Conservation (phyloP, 2,888 invertebrate species). For the Lycocerus yunnanus region DNA sequence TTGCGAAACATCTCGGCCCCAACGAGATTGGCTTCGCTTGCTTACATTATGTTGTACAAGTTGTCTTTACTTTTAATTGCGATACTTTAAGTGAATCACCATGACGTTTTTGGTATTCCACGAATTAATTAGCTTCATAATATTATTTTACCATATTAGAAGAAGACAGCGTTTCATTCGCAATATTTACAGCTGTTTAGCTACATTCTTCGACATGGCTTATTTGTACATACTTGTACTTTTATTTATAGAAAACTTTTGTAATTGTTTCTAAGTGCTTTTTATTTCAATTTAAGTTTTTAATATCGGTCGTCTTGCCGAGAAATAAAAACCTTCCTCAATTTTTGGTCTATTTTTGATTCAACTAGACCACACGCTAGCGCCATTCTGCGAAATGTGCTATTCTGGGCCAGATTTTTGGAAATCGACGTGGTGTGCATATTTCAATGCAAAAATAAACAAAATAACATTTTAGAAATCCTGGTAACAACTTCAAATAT, state of each 20-base stretch:
- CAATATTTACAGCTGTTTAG: neutral
- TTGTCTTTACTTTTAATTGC: neutral
- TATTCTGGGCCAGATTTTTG: neutral
- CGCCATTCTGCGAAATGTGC: neutral
- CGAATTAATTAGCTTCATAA: constrained; percentile 3
- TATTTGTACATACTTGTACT: neutral
- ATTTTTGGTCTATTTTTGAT: neutral
- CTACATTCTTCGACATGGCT: neutral
- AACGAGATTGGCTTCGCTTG: neutral
- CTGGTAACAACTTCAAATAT: too few species aligned
- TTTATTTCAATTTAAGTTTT: neutral
- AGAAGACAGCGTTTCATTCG: neutral
- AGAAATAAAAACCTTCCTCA: neutral
- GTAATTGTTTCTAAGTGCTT: neutral
- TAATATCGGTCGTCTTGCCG: neutral
- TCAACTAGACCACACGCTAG: too few species aligned
- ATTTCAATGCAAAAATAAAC: neutral
- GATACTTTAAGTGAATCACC: neutral
- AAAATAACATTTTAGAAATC: too few species aligned
- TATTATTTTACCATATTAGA: neutral
- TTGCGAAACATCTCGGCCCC: neutral
- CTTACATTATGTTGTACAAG: neutral
- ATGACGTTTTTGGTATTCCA: constrained; percentile 1
- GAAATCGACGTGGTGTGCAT: neutral
- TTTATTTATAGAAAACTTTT: neutral